These are phyloP conservation scores for Macropodus opercularis DNA, from an alignment of 2,797 vertebrate genomes.

Conservation along the genomic window DNA sequence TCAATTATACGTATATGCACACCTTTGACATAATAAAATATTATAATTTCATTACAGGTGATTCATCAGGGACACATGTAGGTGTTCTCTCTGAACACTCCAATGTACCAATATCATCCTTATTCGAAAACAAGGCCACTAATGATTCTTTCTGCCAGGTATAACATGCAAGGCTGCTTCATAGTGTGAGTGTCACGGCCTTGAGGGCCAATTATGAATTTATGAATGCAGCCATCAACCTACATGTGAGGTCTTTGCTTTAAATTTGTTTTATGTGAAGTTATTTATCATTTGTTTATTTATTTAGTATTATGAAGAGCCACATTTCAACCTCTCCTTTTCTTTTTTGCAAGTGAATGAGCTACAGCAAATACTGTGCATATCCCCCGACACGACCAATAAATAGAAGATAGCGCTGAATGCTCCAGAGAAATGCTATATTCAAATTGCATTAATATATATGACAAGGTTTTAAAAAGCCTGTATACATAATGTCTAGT, in stretches of 20 bases:
- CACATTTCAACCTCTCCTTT: not conserved
- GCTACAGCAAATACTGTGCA: not conserved
- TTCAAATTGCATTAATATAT: too few relatives aligned
- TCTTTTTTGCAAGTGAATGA: not conserved
- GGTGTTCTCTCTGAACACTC: not conserved
- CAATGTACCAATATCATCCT: not conserved
- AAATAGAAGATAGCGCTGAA: too few relatives aligned
- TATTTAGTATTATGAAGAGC: not conserved
- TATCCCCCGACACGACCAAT: not conserved
- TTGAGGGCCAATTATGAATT: constrained; percentile 17
- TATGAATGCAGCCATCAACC: constrained; percentile 13
- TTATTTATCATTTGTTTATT: too few relatives aligned
- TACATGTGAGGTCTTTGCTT: not conserved
- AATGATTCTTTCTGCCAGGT: not conserved
- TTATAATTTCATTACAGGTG: not conserved
- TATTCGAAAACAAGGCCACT: constrained; percentile 15
- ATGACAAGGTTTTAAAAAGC: too few relatives aligned
- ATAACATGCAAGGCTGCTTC: constrained; percentile 18
- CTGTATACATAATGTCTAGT: too few relatives aligned
- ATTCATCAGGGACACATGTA: not conserved
- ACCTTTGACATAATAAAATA: not conserved
- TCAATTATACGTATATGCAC: too few relatives aligned
- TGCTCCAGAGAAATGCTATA: too few relatives aligned
- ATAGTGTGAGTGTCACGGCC: constrained; percentile 11
- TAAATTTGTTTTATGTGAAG: too few relatives aligned